Base-by-base conservation (phyloP, 2,888 invertebrate species). In the Empis livida region DNA sequence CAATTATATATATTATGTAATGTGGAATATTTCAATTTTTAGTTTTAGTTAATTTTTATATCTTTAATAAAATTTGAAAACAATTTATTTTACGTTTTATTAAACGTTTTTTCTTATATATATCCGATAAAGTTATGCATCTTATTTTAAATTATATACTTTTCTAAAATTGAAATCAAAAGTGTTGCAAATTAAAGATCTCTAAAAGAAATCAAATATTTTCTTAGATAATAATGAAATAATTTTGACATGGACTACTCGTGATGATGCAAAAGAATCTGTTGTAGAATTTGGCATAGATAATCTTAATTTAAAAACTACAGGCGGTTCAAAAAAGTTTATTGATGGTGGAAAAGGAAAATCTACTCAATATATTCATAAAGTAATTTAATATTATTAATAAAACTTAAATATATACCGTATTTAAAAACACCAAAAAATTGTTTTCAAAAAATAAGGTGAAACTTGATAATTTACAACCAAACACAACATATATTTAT, bases 181-280 rank as follows among this genome's bases (percentile, higher is more conserved):
- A 27, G 23, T 27, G 23, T 9, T 27, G 23, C 23, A 27, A 6
- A 27, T 35, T 35, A 35, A n/a, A 35, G n/a, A 35, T 32, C 10
- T 32, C 32, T 32, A 13, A 32, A 32, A 32, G 10, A 38, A 17
- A 8, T 9, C 13, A 38, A 45, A 17, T 45, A 39, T 45, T 13
- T 11, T 30, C 14, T 40, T 31, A n/a, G 74, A 74, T 57, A 68
- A 74, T 41, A 75, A 72, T 52, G 79, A 85, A 57, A 79, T 89
- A 56, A 78, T 83, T 16, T 80, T 88, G 14, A 90, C 89, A 55
- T 91, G 91, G 90, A 81, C 80, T 1, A 91, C 91, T 13, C 76
- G 76, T 58, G 77, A 82, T 60, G 70, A 80, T 52, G 82, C 86
- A 0, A 58, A 69, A 3, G 71, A 75, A 49, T 83, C 88, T 0